These are phyloP conservation scores for Pelagia noctiluca DNA, from an alignment of 30 jellyfish, hydroid and myxozoan species.

Conservation along the genomic window DNA sequence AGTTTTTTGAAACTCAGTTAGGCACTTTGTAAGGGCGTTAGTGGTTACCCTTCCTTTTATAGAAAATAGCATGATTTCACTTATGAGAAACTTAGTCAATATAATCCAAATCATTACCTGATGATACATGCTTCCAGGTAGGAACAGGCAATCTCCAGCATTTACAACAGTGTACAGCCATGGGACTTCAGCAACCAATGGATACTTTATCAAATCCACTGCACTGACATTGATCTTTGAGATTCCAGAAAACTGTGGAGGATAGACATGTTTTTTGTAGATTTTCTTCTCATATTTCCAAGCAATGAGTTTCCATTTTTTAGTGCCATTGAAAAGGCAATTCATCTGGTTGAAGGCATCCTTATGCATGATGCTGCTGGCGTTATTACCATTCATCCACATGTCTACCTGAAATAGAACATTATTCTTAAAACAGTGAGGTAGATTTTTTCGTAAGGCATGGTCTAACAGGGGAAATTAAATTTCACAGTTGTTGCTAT, in stretches of 20 bases:
- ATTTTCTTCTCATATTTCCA: constrained; percentile 53
- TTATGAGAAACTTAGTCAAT: too few species aligned
- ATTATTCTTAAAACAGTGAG: too few species aligned
- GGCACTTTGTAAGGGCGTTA: too few species aligned
- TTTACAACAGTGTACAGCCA: constrained; percentile 75
- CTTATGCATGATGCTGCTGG: constrained; percentile 82
- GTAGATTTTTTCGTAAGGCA: too few species aligned
- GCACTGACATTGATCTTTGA: constrained; percentile 74
- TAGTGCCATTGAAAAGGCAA: constrained; percentile 86
- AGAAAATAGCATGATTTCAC: too few species aligned
- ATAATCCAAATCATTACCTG: too few species aligned
- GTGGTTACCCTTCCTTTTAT: too few species aligned
- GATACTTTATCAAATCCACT: constrained; percentile 63
- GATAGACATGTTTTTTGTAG: constrained; percentile 47
- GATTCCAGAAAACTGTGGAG: constrained; percentile 63
- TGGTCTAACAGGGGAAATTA: too few species aligned
- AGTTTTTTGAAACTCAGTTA: too few species aligned
- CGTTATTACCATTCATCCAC: constrained; percentile 89
- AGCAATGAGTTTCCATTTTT: constrained; percentile 80
- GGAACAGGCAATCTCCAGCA: constrained; percentile 84
- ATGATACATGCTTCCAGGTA: constrained; percentile 92
- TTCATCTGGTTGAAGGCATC: constrained; percentile 89
- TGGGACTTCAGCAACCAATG: constrained; percentile 74
- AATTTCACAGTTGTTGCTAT: too few species aligned
- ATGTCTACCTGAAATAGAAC: too few species aligned